These are phyloP conservation scores for Trogon melanurus DNA, from an alignment of 2,113 vertebrate species.

Conservation along the genomic window DNA sequence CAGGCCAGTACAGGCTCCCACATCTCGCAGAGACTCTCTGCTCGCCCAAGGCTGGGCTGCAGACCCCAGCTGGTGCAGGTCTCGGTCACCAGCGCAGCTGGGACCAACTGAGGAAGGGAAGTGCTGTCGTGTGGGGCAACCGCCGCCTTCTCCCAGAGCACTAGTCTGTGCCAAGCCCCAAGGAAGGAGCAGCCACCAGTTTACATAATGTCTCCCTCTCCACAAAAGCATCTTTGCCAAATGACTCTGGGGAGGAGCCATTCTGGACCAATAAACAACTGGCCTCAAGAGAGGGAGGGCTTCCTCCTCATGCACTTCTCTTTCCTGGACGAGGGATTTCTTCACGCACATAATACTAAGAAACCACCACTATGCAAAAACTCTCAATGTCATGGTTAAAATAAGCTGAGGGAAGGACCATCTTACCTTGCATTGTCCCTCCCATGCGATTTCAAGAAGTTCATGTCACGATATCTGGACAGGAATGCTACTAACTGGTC, in stretches of 20 bases:
- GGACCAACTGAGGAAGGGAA: neutral
- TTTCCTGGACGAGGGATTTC: neutral
- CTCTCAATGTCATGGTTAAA: neutral
- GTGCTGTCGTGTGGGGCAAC: neutral
- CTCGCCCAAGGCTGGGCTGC: neutral
- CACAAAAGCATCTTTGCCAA: neutral
- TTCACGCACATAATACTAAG: neutral
- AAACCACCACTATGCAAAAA: neutral
- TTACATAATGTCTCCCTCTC: neutral
- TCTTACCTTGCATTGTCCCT: slow-evolving; percentile 96
- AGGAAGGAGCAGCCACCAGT: neutral
- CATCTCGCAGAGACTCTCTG: neutral
- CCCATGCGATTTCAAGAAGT: slow-evolving; percentile 98
- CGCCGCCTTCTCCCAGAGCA: neutral
- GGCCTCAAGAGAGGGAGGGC: neutral
- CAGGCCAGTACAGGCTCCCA: neutral
- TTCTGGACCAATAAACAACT: neutral
- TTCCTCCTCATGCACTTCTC: neutral
- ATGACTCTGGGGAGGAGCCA: neutral
- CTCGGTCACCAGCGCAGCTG: neutral
- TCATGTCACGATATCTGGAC: slow-evolving; percentile 95
- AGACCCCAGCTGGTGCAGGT: accelerated
- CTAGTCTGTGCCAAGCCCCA: accelerated
- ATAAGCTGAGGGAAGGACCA: neutral
- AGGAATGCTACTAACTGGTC: slow-evolving; percentile 96